These are phyloP conservation scores for Drosophila merina DNA, from an alignment of 2,888 invertebrate species.

Conservation along the genomic window DNA sequence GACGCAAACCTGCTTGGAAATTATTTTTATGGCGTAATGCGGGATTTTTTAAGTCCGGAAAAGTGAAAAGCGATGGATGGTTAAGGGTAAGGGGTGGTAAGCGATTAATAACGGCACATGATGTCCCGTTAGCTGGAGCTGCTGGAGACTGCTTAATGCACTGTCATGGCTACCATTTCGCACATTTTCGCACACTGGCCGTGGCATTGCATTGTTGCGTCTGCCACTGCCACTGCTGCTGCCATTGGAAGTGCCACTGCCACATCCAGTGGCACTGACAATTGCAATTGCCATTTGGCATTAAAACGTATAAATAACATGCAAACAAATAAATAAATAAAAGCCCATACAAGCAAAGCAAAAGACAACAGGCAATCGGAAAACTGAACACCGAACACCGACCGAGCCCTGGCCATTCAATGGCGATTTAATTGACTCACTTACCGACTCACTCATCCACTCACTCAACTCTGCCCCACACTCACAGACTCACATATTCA, in stretches of 20 bases:
- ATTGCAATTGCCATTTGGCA: slow-evolving; percentile 57
- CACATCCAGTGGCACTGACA: neutral
- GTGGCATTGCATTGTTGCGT: neutral
- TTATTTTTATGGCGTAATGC: slow-evolving; percentile 30
- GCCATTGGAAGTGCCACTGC: neutral
- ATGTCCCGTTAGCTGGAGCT: slow-evolving; percentile 28
- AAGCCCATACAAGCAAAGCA: slow-evolving; percentile 41
- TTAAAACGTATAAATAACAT: slow-evolving; percentile 65
- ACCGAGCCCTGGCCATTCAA: slow-evolving; percentile 27
- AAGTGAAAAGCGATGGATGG: slow-evolving; percentile 10
- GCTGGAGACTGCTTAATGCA: slow-evolving; percentile 56
- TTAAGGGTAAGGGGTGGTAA: neutral
- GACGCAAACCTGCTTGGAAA: slow-evolving; percentile 48
- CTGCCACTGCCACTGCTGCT: neutral
- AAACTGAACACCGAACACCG: slow-evolving; percentile 18
- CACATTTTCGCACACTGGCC: slow-evolving; percentile 10
- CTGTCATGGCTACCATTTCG: slow-evolving; percentile 58
- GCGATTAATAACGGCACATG: slow-evolving; percentile 40
- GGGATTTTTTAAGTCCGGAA: slow-evolving; percentile 28
- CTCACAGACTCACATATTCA: slow-evolving; percentile 4
- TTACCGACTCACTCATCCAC: slow-evolving; percentile 9
- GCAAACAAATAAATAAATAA: slow-evolving; percentile 61
- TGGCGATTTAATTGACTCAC: slow-evolving; percentile 64
- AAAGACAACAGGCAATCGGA: slow-evolving; percentile 50
- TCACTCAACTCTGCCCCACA: neutral